Evolutionary conservation across 2,797 vertebrate genomes (phyloP).

Genomic region (Sebastes matsubarae): DNA sequence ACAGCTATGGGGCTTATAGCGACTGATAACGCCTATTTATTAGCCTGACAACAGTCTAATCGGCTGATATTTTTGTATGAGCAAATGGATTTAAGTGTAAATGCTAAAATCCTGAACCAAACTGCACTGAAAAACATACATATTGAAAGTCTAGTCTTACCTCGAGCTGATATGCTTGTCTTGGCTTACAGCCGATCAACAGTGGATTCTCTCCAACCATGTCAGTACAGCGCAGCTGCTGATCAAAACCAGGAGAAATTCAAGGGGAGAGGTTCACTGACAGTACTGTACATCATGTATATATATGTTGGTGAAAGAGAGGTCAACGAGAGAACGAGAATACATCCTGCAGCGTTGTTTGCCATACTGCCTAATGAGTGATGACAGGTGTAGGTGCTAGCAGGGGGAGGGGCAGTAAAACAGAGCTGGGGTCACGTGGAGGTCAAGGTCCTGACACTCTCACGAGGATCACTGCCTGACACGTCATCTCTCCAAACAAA

Average conservation of each 20-base stretch:
- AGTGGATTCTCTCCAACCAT: neutral
- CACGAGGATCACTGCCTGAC: slow-evolving; percentile 41
- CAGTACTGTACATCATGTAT: neutral
- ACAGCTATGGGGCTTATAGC: too few relatives aligned
- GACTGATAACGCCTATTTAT: too few relatives aligned
- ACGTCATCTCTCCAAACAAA: neutral
- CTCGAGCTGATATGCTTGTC: neutral
- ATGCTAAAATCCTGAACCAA: neutral
- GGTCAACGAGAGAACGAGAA: slow-evolving; percentile 40
- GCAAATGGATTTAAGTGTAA: neutral
- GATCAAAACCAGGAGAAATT: slow-evolving; percentile 14
- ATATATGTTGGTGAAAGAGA: slow-evolving; percentile 35
- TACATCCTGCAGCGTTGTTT: slow-evolving; percentile 17
- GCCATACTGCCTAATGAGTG: slow-evolving; percentile 32
- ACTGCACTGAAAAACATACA: neutral
- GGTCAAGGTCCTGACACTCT: slow-evolving; percentile 37
- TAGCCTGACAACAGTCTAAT: too few relatives aligned
- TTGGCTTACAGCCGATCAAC: neutral
- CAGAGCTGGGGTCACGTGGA: slow-evolving; percentile 29
- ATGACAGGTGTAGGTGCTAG: slow-evolving; percentile 49
- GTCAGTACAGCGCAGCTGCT: neutral
- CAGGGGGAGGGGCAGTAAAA: slow-evolving; percentile 39
- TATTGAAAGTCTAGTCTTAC: neutral
- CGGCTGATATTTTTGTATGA: neutral
- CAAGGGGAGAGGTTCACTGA: neutral